Conservation (phyloP, 2,797 vertebrate genomes). For the Acanthurus lineatus region DNA sequence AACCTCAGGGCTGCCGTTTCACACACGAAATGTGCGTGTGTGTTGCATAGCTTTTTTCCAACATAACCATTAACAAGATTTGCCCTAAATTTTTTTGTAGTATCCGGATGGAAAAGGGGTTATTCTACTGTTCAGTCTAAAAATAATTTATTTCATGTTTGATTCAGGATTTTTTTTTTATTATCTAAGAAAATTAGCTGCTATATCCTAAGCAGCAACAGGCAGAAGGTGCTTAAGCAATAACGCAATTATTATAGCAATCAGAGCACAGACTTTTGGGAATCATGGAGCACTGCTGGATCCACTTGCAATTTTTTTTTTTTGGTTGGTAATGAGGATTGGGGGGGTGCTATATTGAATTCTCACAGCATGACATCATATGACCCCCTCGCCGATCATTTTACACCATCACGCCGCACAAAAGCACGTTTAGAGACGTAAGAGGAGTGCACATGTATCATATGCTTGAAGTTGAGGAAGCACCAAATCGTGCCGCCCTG, state of each 20-base stretch:
- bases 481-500: constrained; percentile 62
- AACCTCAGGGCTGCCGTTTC: constrained; percentile 32
- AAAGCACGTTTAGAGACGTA: constrained; percentile 63
- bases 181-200: not conserved
- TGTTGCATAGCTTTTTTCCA: not conserved
- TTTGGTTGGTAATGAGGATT: constrained; percentile 21
- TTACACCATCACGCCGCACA: constrained; percentile 61
- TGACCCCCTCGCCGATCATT: constrained; percentile 61
- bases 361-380: constrained; percentile 78
- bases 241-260: constrained; percentile 25
- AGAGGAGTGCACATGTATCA: constrained; percentile 73
- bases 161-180: constrained; percentile 5
- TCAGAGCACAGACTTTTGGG: constrained; percentile 28
- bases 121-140: not conserved
- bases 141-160: not conserved
- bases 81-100: not conserved
- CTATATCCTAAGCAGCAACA: constrained; percentile 12
- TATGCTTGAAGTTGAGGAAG: constrained; percentile 70
- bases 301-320: constrained; percentile 54
- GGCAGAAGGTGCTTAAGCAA: constrained; percentile 18
- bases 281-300: constrained; percentile 36
- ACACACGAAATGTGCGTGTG: not conserved
- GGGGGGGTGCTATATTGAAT: constrained; percentile 57
- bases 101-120: not conserved
- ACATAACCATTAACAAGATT: not conserved